These are phyloP conservation scores for Sinelater perroti DNA, from an alignment of 2,888 invertebrate genomes.

Conservation along the genomic window DNA sequence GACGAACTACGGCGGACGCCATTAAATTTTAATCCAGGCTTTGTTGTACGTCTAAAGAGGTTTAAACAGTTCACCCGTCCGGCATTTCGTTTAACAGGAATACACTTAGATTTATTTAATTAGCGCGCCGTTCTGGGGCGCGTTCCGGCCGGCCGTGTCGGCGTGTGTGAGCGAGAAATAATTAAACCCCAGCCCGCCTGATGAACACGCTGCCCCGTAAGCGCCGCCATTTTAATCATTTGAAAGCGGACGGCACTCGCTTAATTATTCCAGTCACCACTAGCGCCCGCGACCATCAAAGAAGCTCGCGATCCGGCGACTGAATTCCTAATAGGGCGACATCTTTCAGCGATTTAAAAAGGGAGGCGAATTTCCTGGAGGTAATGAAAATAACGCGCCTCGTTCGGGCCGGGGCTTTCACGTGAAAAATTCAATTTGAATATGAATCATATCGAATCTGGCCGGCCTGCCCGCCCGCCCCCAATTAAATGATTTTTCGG, in stretches of 20 bases:
- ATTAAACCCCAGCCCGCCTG: constrained; percentile 4
- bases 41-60: constrained; percentile 23
- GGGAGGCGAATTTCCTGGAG: constrained; percentile 24
- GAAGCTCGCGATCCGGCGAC: not conserved
- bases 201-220: not conserved
- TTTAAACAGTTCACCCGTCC: constrained; percentile 25
- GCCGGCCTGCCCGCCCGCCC: too few relatives aligned
- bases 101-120: constrained; percentile 29
- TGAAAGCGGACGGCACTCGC: not conserved
- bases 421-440: not conserved
- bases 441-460: not conserved
- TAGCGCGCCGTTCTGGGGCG: constrained; percentile 8
- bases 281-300: not conserved
- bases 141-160: not conserved
- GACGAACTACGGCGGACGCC: constrained; percentile 3
- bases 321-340: constrained; percentile 3
- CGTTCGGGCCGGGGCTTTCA: not conserved
- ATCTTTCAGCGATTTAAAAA: constrained; percentile 16
- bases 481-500: too few relatives aligned
- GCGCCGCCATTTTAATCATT: not conserved
- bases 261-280: not conserved
- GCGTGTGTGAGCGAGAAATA: not conserved
- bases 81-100: constrained; percentile 21
- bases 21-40: constrained; percentile 23
- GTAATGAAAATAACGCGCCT: constrained; percentile 16